phyloP scores from a whole-genome alignment of 1,140 invertebrate genomes.

The Drosophila orosa region DNA sequence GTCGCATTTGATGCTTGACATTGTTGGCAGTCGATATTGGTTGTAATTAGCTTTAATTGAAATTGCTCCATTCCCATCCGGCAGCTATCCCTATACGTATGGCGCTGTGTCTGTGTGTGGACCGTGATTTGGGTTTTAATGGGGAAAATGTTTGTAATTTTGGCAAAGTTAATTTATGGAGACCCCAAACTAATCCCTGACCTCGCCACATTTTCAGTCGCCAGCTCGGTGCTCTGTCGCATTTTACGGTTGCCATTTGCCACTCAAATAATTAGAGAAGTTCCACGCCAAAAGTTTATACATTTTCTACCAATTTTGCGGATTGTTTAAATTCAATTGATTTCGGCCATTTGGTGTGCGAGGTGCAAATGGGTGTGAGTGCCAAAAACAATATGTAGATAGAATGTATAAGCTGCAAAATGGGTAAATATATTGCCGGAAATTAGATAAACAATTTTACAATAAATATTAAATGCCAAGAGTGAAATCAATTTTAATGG shows the following conservation, averaged over 20 bases:
- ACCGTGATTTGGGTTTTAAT: constrained; percentile 80
- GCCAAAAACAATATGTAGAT: constrained; percentile 38
- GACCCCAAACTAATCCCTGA: constrained; percentile 26
- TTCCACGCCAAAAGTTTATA: constrained; percentile 39
- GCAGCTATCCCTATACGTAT: constrained; percentile 32
- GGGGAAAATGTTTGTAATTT: constrained; percentile 77
- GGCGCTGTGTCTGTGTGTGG: background rate
- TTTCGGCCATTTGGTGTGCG: constrained; percentile 13
- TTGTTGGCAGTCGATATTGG: constrained; percentile 83
- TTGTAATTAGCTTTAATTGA: constrained; percentile 83
- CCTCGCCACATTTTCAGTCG: constrained; percentile 11
- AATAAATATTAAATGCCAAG: constrained; percentile 36
- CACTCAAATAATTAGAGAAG: constrained; percentile 68
- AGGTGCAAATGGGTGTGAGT: constrained; percentile 4
- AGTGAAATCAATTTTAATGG: constrained; percentile 27
- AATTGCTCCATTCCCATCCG: constrained; percentile 75
- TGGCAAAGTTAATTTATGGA: constrained; percentile 80
- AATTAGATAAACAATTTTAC: constrained; percentile 52
- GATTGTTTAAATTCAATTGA: constrained; percentile 43
- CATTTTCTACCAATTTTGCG: constrained; percentile 42
- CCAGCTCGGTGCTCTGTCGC: constrained; percentile 26
- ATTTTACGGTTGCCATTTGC: constrained; percentile 46
- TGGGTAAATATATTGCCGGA: constrained; percentile 46
- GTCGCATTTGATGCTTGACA: constrained; percentile 72
- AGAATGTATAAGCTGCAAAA: constrained; percentile 22